Evolutionary conservation across 2,797 vertebrate species (phyloP).

Genomic region (Manis pentadactyla): DNA sequence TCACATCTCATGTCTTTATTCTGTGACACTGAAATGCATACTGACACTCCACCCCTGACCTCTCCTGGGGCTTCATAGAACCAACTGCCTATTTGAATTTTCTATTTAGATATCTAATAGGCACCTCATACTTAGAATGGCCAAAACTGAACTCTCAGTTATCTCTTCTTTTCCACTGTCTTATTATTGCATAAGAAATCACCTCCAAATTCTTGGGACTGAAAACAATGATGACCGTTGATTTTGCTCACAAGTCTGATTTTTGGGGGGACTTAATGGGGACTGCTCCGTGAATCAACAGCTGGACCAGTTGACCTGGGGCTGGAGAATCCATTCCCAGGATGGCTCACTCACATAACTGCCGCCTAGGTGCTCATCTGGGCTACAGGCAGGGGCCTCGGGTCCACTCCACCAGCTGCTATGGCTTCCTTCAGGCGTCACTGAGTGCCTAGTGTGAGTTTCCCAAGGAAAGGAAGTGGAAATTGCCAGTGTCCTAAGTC

Average conservation of each 20-base stretch:
- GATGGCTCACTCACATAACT: neutral
- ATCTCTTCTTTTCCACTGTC: neutral
- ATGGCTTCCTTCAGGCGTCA: neutral
- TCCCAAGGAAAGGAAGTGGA: neutral
- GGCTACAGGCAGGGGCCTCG: neutral
- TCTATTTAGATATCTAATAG: neutral
- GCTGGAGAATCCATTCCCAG: neutral
- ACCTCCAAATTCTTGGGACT: neutral
- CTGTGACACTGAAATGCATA: conserved; percentile 35
- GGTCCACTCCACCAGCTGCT: neutral
- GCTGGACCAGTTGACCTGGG: neutral
- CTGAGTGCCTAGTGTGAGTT: neutral
- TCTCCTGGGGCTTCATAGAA: neutral
- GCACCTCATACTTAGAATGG: neutral
- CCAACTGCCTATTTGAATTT: neutral
- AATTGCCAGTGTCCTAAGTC: neutral
- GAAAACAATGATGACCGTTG: neutral
- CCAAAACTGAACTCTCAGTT: neutral
- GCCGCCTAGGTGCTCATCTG: neutral
- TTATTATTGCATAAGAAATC: neutral
- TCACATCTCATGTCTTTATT: neutral
- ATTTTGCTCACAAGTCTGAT: neutral
- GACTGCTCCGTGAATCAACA: neutral
- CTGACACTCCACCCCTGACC: neutral
- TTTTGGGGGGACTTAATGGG: neutral